Conservation (phyloP, 1,140 invertebrate species). For the Bombus pyrosoma region DNA sequence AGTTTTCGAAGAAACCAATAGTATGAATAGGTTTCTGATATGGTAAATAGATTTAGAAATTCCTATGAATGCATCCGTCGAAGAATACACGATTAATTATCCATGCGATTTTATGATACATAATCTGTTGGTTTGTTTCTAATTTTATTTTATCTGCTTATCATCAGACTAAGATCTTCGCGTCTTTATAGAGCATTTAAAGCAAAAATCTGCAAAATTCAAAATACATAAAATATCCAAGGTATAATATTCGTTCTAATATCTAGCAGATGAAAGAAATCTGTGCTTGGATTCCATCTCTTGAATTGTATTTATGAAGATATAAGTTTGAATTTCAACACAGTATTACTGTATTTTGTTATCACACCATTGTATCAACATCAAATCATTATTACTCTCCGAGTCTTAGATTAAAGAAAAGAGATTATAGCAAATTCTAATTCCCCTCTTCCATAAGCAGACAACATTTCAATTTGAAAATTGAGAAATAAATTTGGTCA, state of each 20-base stretch:
- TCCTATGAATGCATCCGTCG: not conserved
- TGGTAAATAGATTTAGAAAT: not conserved
- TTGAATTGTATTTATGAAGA: no score
- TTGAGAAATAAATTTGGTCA: no score
- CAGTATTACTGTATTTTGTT: no score
- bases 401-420: no score
- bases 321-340: no score
- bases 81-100: not conserved
- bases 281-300: not conserved
- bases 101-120: not conserved
- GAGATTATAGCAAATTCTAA: no score
- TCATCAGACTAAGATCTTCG: not conserved
- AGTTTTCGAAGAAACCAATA: not conserved
- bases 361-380: no score
- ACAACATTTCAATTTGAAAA: no score
- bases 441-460: no score
- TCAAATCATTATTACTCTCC: no score
- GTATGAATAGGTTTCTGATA: not conserved
- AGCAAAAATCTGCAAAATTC: not conserved
- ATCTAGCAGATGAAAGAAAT: not conserved
- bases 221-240: no score
- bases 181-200: not conserved
- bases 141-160: no score
- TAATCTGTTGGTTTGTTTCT: not conserved
- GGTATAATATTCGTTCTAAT: not conserved